phyloP scores from a whole-genome alignment of 2,888 invertebrate species.

The Archaeoteleia sp. region DNA sequence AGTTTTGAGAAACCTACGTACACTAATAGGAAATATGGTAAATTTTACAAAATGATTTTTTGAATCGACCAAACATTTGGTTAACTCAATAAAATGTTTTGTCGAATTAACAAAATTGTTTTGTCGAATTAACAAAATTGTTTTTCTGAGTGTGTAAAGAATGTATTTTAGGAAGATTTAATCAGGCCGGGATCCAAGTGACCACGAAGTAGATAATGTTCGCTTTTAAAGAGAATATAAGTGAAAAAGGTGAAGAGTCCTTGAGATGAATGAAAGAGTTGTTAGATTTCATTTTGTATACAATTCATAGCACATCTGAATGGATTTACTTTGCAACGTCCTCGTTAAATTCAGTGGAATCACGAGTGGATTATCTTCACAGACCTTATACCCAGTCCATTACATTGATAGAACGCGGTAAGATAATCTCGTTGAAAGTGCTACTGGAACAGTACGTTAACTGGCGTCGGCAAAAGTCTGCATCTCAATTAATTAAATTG shows the following conservation, averaged over 20 bases:
- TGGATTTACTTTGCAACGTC: slow-evolving; percentile 48
- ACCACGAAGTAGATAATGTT: no score
- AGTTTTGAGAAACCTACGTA: no score
- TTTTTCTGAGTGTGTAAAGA: no score
- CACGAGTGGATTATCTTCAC: slow-evolving; percentile 52
- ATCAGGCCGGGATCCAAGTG: no score
- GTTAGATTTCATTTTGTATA: slow-evolving; percentile 48
- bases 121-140: no score
- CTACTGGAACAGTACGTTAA: slow-evolving; percentile 42
- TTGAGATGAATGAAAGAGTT: slow-evolving; percentile 35
- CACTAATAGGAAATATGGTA: no score
- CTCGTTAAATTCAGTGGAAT: slow-evolving; percentile 52
- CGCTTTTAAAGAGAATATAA: slow-evolving; percentile 48
- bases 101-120: no score
- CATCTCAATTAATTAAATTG: slow-evolving; percentile 48
- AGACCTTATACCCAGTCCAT: slow-evolving; percentile 47
- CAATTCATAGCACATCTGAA: slow-evolving; percentile 50
- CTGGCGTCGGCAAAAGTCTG: slow-evolving; percentile 40
- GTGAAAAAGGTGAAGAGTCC: slow-evolving; percentile 42
- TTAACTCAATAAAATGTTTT: no score
- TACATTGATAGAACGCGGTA: slow-evolving; percentile 53
- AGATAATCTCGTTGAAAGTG: slow-evolving; percentile 52
- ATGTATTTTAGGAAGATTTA: no score
- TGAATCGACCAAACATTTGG: no score
- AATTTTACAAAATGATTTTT: no score